Percentiles rank a stretch among this genome's conserved stretches.
phyloP scores from a whole-genome alignment of 2,797 vertebrate species.

The Cyprinella venusta region DNA sequence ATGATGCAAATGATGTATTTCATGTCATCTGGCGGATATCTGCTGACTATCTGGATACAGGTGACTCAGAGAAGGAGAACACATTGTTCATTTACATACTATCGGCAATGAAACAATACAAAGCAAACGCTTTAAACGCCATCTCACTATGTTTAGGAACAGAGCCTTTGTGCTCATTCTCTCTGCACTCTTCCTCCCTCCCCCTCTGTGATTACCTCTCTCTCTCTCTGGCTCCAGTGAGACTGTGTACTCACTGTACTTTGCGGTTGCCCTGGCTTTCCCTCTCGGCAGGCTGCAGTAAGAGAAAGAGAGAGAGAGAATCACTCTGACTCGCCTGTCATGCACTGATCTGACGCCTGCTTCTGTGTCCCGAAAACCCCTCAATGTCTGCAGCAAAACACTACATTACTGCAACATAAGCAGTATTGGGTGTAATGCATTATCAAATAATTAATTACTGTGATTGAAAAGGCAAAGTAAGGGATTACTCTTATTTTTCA shows the following conservation, averaged over 20 bases:
- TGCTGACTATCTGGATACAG: not conserved
- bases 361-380: conserved; percentile 28
- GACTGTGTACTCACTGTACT: conserved; percentile 47
- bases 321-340: not conserved
- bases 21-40: not conserved
- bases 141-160: conserved; percentile 15
- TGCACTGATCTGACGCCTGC: conserved; percentile 40
- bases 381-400: conserved; percentile 27
- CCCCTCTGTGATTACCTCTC: conserved; percentile 6
- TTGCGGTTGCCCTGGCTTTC: conserved; percentile 45
- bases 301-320: not conserved
- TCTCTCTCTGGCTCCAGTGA: conserved; percentile 46
- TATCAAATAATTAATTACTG: not conserved
- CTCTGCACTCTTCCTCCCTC: not conserved
- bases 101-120: not conserved
- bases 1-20: not conserved
- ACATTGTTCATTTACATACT: not conserved
- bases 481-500: not conserved
- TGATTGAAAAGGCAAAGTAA: not conserved
- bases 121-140: not conserved
- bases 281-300: conserved; percentile 42
- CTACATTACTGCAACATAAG: conserved; percentile 23
- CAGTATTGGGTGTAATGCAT: not conserved
- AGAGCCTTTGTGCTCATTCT: conserved; percentile 31
- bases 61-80: not conserved